Evolutionary conservation across 2,797 vertebrate genomes (phyloP).

Genomic region (Anas acuta): DNA sequence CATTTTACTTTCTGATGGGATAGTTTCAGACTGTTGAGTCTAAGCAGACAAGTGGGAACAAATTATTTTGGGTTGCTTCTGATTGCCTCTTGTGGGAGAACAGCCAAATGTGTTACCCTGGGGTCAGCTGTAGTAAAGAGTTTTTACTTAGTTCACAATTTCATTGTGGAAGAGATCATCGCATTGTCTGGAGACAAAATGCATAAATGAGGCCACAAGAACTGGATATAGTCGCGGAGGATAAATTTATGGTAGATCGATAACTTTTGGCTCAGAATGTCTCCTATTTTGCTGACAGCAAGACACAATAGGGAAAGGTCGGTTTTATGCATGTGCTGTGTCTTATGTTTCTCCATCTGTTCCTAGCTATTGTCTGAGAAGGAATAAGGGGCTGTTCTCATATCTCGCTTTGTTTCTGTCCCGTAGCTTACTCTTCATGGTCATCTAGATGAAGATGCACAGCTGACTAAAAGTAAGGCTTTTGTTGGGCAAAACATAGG

Average conservation of each 20-base stretch:
- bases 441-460: slow-evolving; percentile 64
- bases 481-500: not conserved
- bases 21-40: not conserved
- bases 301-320: not conserved
- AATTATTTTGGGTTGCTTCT: not conserved
- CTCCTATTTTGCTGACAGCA: not conserved
- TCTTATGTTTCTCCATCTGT: not conserved
- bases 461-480: slow-evolving; percentile 73
- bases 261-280: not conserved
- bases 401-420: slow-evolving; percentile 12
- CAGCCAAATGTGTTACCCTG: not conserved
- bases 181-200: not conserved
- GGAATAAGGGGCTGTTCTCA: not conserved
- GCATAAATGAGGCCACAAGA: not conserved
- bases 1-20: not conserved
- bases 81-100: not conserved
- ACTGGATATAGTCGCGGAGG: not conserved
- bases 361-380: not conserved
- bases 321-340: not conserved
- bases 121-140: not conserved
- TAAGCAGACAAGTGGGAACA: not conserved
- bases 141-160: not conserved
- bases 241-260: not conserved
- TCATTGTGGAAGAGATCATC: not conserved
- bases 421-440: slow-evolving; percentile 66